A percentile compares a stretch with the other conserved stretches of the same genome.
phyloP scores from a whole-genome alignment of 2,113 vertebrate species.

The Glaucomys volans region DNA sequence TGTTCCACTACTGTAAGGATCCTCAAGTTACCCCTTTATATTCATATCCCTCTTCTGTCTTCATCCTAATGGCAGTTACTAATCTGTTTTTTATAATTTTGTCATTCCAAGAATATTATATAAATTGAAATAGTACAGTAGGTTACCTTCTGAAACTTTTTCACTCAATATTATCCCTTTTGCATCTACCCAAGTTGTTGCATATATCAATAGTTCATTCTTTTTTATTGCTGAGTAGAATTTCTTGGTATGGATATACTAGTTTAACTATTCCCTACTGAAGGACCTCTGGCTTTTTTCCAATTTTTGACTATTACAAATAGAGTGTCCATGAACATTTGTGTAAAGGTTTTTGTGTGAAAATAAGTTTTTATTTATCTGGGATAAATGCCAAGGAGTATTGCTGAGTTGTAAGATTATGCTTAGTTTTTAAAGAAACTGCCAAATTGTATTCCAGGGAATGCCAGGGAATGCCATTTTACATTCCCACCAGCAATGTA shows the following conservation, averaged over 20 bases:
- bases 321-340: background rate
- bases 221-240: background rate
- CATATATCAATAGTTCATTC: no score
- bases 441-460: background rate
- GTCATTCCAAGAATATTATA: background rate
- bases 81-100: background rate
- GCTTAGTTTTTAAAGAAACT: background rate
- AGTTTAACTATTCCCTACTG: background rate
- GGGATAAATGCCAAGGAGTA: background rate
- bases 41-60: background rate
- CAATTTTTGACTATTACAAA: background rate
- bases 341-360: background rate
- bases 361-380: background rate
- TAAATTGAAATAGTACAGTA: background rate
- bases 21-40: background rate
- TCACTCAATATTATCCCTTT: background rate
- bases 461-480: background rate
- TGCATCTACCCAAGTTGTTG: background rate
- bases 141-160: background rate
- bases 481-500: background rate
- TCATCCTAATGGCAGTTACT: background rate
- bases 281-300: background rate
- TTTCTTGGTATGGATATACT: background rate
- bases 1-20: background rate
- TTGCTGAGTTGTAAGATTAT: background rate